phyloP scores from a whole-genome alignment of 2,888 invertebrate species.

The Hemithea aestivaria region DNA sequence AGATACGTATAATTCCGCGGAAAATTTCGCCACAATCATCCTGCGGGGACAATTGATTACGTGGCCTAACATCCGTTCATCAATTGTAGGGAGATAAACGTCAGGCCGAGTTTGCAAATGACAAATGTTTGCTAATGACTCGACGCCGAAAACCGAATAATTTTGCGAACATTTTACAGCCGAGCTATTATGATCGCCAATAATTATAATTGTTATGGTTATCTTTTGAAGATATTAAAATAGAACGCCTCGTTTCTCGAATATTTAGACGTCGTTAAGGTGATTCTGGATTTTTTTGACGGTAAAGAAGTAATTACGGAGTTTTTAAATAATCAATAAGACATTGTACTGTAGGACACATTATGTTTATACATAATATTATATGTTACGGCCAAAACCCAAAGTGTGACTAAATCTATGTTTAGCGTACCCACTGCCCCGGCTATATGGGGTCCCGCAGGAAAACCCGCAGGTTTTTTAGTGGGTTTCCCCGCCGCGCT shows the following conservation, averaged over 20 bases:
- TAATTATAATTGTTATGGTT: conserved; percentile 40
- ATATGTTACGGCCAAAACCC: too few relatives aligned
- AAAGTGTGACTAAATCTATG: too few relatives aligned
- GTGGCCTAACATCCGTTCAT: conserved; percentile 68
- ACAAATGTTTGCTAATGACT: conserved; percentile 74
- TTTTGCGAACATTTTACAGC: conserved; percentile 55
- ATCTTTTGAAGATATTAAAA: conserved; percentile 38
- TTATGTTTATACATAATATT: too few relatives aligned
- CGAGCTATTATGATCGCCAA: conserved; percentile 43
- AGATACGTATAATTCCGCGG: conserved; percentile 41
- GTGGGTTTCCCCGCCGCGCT: too few relatives aligned
- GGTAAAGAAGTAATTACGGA: too few relatives aligned
- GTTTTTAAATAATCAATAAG: too few relatives aligned
- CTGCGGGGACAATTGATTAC: conserved; percentile 65
- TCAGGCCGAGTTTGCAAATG: conserved; percentile 69
- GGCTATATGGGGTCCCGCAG: too few relatives aligned
- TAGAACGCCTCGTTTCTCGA: conserved; percentile 37
- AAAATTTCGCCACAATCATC: conserved; percentile 56
- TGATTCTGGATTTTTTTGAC: conserved; percentile 14
- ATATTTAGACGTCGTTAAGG: conserved; percentile 24
- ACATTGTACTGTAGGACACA: too few relatives aligned
- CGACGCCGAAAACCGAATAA: conserved; percentile 57
- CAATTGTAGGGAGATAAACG: conserved; percentile 70
- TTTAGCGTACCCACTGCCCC: too few relatives aligned
- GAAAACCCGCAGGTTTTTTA: too few relatives aligned